Evolutionary conservation across 1,140 invertebrate genomes (phyloP).

Genomic region (Lutraria rhynchaena): DNA sequence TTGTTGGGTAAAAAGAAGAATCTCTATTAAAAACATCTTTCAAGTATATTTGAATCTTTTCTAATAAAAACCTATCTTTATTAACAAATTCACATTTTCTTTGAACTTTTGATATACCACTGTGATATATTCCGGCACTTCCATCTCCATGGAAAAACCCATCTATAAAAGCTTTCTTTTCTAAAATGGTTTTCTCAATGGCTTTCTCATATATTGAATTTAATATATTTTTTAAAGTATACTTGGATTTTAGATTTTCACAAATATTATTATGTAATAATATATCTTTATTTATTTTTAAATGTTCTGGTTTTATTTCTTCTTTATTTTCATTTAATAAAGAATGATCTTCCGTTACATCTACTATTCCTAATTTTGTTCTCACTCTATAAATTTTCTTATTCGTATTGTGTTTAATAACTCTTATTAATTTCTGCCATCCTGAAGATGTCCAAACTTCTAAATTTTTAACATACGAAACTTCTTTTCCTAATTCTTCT

Average conservation of each 20-base stretch:
- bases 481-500: slow-evolving; percentile 6
- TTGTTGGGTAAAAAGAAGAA: neutral
- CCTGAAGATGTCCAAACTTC: neutral
- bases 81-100: neutral
- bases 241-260: neutral
- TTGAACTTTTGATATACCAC: neutral
- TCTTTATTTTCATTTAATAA: neutral
- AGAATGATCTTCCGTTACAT: slow-evolving; percentile 3
- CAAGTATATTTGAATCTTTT: neutral
- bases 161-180: slow-evolving; percentile 7
- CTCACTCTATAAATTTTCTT: neutral
- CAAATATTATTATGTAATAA: slow-evolving; percentile 6
- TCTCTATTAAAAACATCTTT: slow-evolving; percentile 2
- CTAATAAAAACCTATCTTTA: neutral
- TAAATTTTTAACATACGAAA: neutral
- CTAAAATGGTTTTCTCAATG: neutral
- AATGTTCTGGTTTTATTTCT: neutral
- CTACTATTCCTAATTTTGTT: slow-evolving; percentile 4
- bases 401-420: neutral
- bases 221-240: slow-evolving; percentile 2
- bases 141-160: neutral
- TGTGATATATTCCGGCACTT: neutral
- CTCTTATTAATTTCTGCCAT: slow-evolving; percentile 6
- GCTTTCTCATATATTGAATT: slow-evolving; percentile 1
- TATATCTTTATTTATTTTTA: slow-evolving; percentile 6